A percentile compares a stretch with the other conserved stretches of the same genome.
These are phyloP conservation scores for Nowickia ferox DNA, from an alignment of 2,888 invertebrate species.

Conservation along the genomic window DNA sequence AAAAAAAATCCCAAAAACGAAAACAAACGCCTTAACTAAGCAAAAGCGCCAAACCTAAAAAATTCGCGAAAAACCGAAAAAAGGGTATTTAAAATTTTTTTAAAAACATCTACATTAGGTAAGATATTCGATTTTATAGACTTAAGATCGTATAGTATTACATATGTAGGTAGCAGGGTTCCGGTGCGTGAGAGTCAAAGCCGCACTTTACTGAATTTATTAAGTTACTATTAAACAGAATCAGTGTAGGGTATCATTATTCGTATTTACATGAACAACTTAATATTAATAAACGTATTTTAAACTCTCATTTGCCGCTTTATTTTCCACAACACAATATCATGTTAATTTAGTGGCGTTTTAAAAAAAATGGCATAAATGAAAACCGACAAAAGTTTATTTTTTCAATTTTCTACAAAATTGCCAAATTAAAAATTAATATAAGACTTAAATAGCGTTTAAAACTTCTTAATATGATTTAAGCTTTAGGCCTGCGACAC, in stretches of 20 bases:
- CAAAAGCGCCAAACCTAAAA: too few species aligned
- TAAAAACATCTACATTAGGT: too few species aligned
- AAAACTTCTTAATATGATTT: conserved; percentile 35
- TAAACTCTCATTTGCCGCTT: neutral
- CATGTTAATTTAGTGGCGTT: neutral
- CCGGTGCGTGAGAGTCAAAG: too few species aligned
- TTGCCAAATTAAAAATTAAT: conserved; percentile 30
- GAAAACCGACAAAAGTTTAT: neutral
- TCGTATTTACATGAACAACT: neutral
- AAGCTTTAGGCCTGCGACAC: conserved; percentile 32
- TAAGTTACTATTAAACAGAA: too few species aligned
- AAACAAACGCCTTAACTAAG: too few species aligned
- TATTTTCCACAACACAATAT: neutral
- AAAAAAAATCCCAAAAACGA: too few species aligned
- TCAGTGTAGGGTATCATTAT: neutral
- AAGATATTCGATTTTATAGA: too few species aligned
- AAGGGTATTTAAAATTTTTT: too few species aligned
- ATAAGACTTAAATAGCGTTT: conserved; percentile 10
- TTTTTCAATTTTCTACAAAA: conserved; percentile 29
- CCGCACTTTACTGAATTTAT: too few species aligned
- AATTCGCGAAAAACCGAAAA: too few species aligned
- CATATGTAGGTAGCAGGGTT: too few species aligned
- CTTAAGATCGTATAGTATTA: too few species aligned
- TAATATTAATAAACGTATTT: neutral
- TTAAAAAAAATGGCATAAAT: neutral